Evolutionary conservation across 2,113 vertebrate species (phyloP).

Genomic region (Theropithecus gelada): DNA sequence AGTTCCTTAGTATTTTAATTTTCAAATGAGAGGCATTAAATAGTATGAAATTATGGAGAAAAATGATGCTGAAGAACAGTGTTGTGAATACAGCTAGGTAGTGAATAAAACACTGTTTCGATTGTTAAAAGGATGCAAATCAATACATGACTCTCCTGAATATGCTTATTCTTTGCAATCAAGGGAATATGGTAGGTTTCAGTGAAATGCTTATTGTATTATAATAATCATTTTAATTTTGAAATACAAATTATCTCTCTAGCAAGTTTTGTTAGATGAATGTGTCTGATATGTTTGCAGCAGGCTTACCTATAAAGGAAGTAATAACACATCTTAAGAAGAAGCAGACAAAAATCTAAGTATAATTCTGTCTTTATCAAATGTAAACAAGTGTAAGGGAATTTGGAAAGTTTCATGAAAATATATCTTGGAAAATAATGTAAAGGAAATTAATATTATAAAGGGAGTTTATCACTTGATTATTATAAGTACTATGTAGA

Average conservation of each 20-base stretch:
- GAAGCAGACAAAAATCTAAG: not conserved
- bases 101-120: not conserved
- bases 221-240: conserved; percentile 53
- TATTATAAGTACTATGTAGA: not conserved
- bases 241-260: conserved; percentile 45
- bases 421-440: not conserved
- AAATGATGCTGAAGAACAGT: not conserved
- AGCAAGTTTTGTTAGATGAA: not conserved
- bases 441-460: not conserved
- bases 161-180: not conserved
- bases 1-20: not conserved
- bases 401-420: not conserved
- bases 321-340: not conserved
- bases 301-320: not conserved
- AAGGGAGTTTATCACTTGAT: not conserved
- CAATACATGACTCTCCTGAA: not conserved
- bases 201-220: conserved; percentile 19
- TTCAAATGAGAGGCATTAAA: not conserved
- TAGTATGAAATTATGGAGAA: not conserved
- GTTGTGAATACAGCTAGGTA: not conserved
- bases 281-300: not conserved
- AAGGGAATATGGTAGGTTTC: not conserved
- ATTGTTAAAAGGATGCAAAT: not conserved
- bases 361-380: not conserved
- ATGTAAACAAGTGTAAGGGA: not conserved